These are phyloP conservation scores for Hippopotamus amphibius DNA, from an alignment of 2,113 vertebrate genomes.

Conservation along the genomic window DNA sequence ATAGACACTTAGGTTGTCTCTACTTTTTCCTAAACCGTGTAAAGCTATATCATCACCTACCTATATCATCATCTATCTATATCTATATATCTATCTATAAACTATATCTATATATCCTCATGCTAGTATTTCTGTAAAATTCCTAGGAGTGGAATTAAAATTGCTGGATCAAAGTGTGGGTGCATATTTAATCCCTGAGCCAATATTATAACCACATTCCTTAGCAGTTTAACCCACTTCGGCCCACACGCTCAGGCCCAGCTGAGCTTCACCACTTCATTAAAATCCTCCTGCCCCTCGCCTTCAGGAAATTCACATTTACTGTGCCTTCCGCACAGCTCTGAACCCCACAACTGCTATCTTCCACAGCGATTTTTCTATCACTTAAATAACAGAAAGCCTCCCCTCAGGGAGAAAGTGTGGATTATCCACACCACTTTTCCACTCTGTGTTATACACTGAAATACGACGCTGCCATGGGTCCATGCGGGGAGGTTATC, in stretches of 20 bases:
- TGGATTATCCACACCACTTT: background rate
- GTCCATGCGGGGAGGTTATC: background rate
- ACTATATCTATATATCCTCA: background rate
- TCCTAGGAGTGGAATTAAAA: background rate
- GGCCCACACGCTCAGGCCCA: background rate
- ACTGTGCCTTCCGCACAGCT: background rate
- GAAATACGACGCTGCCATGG: background rate
- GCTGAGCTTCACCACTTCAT: background rate
- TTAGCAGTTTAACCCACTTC: background rate
- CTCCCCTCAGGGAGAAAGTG: background rate
- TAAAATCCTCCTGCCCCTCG: background rate
- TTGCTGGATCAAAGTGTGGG: background rate
- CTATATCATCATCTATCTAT: background rate
- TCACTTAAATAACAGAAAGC: constrained; percentile 42
- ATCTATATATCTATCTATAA: background rate
- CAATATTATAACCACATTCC: background rate
- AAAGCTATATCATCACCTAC: background rate
- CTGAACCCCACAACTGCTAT: background rate
- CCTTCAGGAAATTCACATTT: background rate
- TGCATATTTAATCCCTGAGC: background rate
- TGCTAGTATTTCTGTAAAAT: background rate
- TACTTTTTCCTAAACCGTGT: background rate
- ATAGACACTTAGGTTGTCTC: background rate
- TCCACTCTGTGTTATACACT: background rate
- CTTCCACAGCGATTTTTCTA: constrained; percentile 41